Conservation (phyloP, 1,140 invertebrate species). For the Drosophila mayri region DNA sequence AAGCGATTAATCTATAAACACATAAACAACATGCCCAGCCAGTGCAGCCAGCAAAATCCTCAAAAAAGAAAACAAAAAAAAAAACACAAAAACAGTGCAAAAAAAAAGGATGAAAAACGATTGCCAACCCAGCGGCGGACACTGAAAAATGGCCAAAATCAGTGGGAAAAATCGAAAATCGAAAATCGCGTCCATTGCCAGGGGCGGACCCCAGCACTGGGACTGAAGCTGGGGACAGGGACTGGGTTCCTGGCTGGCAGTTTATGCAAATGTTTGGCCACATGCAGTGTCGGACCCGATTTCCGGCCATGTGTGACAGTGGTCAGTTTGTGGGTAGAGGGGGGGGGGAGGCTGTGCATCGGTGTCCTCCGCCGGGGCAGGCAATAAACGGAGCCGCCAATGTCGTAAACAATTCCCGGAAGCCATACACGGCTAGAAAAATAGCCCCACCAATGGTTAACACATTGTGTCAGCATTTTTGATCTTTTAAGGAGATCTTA, state of each 20-base stretch:
- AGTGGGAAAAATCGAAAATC: constrained; percentile 81
- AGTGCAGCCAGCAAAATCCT: neutral
- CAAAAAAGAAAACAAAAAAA: neutral
- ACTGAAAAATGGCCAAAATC: constrained; percentile 81
- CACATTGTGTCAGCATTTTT: neutral
- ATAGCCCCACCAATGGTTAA: neutral
- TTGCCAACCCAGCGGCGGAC: constrained; percentile 48
- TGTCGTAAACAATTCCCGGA: constrained; percentile 46
- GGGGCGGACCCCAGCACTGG: constrained; percentile 5
- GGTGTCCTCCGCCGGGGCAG: constrained; percentile 23
- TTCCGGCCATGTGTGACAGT: constrained; percentile 75
- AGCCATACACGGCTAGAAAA: constrained; percentile 18
- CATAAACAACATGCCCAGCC: constrained; percentile 79
- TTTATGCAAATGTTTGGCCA: constrained; percentile 81
- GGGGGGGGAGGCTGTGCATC: neutral
- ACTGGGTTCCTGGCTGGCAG: constrained; percentile 52
- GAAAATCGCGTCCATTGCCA: constrained; percentile 36
- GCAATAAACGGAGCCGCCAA: constrained; percentile 69
- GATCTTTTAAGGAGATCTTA: neutral
- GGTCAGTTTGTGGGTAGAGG: constrained; percentile 1
- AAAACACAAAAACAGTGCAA: constrained; percentile 2
- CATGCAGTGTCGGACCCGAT: constrained; percentile 76
- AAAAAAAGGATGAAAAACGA: constrained; percentile 32
- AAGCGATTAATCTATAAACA: constrained; percentile 84
- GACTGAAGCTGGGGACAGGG: constrained; percentile 2